Evolutionary conservation across 2,888 invertebrate genomes (phyloP).

Genomic region (Pandemis cinnamomeana): DNA sequence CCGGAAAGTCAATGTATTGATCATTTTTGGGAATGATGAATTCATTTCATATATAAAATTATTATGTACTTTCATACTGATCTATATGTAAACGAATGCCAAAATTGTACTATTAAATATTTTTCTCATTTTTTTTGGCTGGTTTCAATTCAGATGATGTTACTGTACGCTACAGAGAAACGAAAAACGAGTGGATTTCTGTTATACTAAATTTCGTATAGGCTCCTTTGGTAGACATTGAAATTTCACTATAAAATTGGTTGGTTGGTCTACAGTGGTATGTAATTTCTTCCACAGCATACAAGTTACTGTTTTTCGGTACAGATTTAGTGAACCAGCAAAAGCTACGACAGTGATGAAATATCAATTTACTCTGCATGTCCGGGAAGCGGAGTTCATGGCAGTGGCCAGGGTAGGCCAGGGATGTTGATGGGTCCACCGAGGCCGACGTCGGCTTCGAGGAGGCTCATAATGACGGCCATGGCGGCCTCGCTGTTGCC

Average conservation of each 20-base stretch:
- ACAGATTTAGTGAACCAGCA: background rate
- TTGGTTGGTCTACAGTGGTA: no score
- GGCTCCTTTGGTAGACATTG: no score
- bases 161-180: background rate
- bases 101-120: background rate
- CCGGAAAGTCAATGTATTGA: background rate
- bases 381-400: slow-evolving; percentile 67
- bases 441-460: slow-evolving; percentile 95
- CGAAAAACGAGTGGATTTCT: background rate
- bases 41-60: background rate
- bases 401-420: slow-evolving; percentile 93
- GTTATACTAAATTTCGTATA: background rate
- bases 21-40: background rate
- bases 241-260: no score
- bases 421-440: slow-evolving; percentile 95
- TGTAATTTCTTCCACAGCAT: background rate
- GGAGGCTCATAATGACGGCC: slow-evolving; percentile 95
- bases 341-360: background rate
- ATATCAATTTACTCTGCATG: background rate
- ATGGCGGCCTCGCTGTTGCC: slow-evolving; percentile 95
- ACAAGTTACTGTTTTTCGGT: background rate
- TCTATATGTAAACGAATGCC: background rate
- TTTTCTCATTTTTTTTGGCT: background rate
- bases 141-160: background rate
- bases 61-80: background rate